phyloP scores from a whole-genome alignment of 2,113 vertebrate species.

The Scytalopus superciliaris region DNA sequence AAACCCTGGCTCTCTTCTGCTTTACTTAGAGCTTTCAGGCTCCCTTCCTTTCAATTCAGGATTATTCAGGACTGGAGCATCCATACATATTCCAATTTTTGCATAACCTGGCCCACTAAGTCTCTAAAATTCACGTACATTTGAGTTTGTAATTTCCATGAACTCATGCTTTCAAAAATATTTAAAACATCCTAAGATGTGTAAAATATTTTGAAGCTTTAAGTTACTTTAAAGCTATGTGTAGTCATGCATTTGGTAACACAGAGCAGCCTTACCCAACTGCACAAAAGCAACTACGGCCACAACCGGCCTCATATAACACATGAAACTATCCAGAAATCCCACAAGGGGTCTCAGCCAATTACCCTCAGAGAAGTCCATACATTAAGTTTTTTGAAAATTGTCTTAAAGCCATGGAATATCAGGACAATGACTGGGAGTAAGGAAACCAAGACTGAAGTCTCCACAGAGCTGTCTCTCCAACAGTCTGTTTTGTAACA shows the following conservation, averaged over 20 bases:
- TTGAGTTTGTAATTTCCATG: too few species aligned
- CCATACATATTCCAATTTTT: too few species aligned
- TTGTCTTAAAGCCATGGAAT: not conserved
- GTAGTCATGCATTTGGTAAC: not conserved
- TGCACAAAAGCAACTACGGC: not conserved
- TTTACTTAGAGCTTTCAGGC: not conserved
- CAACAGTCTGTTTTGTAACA: slow-evolving; percentile 35
- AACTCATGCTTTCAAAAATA: not conserved
- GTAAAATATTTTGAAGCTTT: not conserved
- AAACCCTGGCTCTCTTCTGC: not conserved
- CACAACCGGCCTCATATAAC: not conserved
- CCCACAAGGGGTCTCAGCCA: not conserved
- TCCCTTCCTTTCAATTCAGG: not conserved
- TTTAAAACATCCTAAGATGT: not conserved
- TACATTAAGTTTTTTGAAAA: not conserved
- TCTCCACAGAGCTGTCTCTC: slow-evolving; percentile 32
- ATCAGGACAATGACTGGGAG: slow-evolving; percentile 6
- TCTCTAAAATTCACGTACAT: too few species aligned
- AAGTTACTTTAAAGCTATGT: not conserved
- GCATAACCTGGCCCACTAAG: too few species aligned
- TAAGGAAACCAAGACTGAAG: slow-evolving; percentile 35
- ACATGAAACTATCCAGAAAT: slow-evolving; percentile 6
- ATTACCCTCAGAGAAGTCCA: not conserved
- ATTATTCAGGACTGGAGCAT: too few species aligned
- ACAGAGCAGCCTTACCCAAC: not conserved